Evolutionary conservation across 1,140 invertebrate genomes (phyloP).

Genomic region (Patella vulgata): DNA sequence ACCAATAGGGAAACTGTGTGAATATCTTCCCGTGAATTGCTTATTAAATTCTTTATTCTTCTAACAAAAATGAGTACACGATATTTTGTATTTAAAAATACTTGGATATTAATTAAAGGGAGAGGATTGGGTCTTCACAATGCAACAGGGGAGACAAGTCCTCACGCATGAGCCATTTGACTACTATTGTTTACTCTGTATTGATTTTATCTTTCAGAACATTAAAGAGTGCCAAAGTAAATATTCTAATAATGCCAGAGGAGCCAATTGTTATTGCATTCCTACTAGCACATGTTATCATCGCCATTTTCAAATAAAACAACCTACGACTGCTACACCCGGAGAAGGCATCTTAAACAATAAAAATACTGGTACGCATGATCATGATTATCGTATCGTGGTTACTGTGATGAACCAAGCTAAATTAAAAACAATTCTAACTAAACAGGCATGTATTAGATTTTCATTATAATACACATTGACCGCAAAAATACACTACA

Average conservation of each 20-base stretch:
- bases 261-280: slow-evolving; percentile 39
- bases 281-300: slow-evolving; percentile 31
- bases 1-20: background rate
- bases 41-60: no score
- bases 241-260: slow-evolving; percentile 22
- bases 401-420: slow-evolving; percentile 38
- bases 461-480: no score
- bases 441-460: slow-evolving; percentile 34
- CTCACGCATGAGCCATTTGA: no score
- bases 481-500: no score
- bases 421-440: slow-evolving; percentile 24
- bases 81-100: background rate
- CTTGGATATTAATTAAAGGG: no score
- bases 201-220: slow-evolving; percentile 13
- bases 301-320: slow-evolving; percentile 38
- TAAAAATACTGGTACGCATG: slow-evolving; percentile 33
- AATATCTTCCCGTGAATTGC: no score
- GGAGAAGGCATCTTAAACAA: slow-evolving; percentile 26
- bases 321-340: slow-evolving; percentile 6
- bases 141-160: no score
- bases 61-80: no score
- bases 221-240: slow-evolving; percentile 23
- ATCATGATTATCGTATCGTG: slow-evolving; percentile 42
- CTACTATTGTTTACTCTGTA: background rate
- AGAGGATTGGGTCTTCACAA: no score